Base-by-base conservation (phyloP, 2,113 vertebrate species). In the Pomatorhinus ruficollis region DNA sequence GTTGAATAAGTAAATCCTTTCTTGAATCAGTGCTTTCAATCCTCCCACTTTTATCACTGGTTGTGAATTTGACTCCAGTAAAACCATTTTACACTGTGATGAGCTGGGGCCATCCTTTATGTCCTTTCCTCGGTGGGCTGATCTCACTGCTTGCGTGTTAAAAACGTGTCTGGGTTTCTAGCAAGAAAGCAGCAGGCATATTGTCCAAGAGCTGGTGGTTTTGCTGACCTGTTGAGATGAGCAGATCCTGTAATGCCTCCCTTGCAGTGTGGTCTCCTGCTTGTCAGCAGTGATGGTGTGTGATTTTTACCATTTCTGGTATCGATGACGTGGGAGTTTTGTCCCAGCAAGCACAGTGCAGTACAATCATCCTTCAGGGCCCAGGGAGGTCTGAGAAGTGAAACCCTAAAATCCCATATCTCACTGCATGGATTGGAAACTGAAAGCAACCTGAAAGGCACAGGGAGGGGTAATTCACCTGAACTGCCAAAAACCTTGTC, bases 171-270 rank as follows among this genome's bases (percentile, higher is more conserved):
- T 5, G 4, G 15, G 68, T 87, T 89, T 89, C 25, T 84, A 80
- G 53, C 76, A 87, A 59, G 59, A 83, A 40, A 78, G 45, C 72
- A 52, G 57, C 37, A 65, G 71, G 59, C 50, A 63, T 10, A 33
- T 63, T 90, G 56, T 80, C 76, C 87, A 74, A 49, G 78, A 77
- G 12, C 47, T 71, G 74, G 12, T 54, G 31, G 3, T 85, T 94
- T 57, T 93, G 82, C 85, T 93, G 53, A 89, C 11, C 27, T 83
- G 93, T 56, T 80, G 78, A 88, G 82, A 56, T 92, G 44, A 86
- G 44, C 66, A 88, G 53, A 37, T 85, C 47, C 57, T 57, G 24
- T 31, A 8, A 7, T 44, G 57, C 78, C 37, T 89, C 47, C 72
- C 13, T 37, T 74, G 59, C 72, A 42, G 24, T 16, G 68, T 83